phyloP scores from a whole-genome alignment of 2,888 invertebrate genomes.

The Tubulanus polymorphus region DNA sequence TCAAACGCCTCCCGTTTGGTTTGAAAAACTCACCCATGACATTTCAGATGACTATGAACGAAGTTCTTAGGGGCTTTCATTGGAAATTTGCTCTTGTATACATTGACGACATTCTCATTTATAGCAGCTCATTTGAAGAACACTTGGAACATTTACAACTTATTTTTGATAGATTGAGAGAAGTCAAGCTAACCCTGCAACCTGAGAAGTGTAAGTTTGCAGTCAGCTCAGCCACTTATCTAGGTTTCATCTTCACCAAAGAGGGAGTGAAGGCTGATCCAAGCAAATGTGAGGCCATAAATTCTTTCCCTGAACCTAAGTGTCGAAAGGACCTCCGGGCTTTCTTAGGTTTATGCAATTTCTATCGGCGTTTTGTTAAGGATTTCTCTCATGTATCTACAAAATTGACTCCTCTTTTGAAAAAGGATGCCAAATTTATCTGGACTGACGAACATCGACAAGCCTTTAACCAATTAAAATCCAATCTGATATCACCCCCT shows the following conservation, averaged over 20 bases:
- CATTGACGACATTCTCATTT: slow-evolving; percentile 24
- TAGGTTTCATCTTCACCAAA: slow-evolving; percentile 20
- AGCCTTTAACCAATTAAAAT: slow-evolving; percentile 39
- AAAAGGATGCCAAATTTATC: slow-evolving; percentile 27
- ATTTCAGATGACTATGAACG: slow-evolving; percentile 20
- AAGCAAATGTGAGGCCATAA: slow-evolving; percentile 12
- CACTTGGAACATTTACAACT: slow-evolving; percentile 18
- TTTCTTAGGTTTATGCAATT: slow-evolving; percentile 34
- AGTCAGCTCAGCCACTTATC: slow-evolving; percentile 15
- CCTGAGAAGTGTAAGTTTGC: slow-evolving; percentile 23
- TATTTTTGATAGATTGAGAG: slow-evolving; percentile 17
- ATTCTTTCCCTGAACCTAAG: slow-evolving; percentile 12
- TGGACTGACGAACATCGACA: slow-evolving; percentile 35
- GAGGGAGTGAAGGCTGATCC: slow-evolving; percentile 19
- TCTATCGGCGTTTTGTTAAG: slow-evolving; percentile 46
- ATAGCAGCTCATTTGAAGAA: slow-evolving; percentile 16
- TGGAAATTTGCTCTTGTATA: slow-evolving; percentile 24
- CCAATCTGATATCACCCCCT: slow-evolving; percentile 20
- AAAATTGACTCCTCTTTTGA: slow-evolving; percentile 36
- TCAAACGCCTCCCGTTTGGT: slow-evolving; percentile 23
- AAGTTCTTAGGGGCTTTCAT: slow-evolving; percentile 16
- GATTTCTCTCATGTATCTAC: slow-evolving; percentile 28
- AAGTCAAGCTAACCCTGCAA: slow-evolving; percentile 21
- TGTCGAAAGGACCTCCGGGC: slow-evolving; percentile 11
- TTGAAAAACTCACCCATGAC: slow-evolving; percentile 20